These are phyloP conservation scores for Melinaea menophilus DNA, from an alignment of 2,888 invertebrate species.

Conservation along the genomic window DNA sequence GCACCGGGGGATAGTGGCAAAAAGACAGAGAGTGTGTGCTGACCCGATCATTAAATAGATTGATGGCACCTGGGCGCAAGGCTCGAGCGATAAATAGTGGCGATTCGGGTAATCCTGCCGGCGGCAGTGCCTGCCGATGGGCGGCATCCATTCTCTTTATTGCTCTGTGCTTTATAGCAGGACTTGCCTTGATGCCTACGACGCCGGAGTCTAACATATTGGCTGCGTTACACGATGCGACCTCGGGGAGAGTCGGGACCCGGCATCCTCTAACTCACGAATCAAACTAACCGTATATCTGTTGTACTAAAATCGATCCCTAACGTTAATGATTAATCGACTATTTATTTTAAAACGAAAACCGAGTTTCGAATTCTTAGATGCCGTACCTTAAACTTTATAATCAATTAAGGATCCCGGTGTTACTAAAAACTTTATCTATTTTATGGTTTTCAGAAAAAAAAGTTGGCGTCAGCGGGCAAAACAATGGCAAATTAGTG, in stretches of 20 bases:
- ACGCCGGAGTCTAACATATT: slow-evolving; percentile 66
- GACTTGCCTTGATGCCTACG: slow-evolving; percentile 68
- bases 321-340: too few species aligned
- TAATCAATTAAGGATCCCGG: slow-evolving; percentile 66
- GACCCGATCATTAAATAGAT: slow-evolving; percentile 79
- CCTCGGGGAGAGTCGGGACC: slow-evolving; percentile 35
- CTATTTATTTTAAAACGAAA: too few species aligned
- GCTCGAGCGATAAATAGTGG: slow-evolving; percentile 77
- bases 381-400: slow-evolving; percentile 47
- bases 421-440: slow-evolving; percentile 65
- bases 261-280: slow-evolving; percentile 23
- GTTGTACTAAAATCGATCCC: slow-evolving; percentile 14
- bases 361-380: slow-evolving; percentile 16
- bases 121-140: slow-evolving; percentile 71
- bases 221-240: slow-evolving; percentile 44
- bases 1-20: slow-evolving; percentile 55
- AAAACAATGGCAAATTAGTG: slow-evolving; percentile 77
- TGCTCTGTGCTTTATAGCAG: slow-evolving; percentile 75
- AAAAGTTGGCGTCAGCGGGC: slow-evolving; percentile 71
- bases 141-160: slow-evolving; percentile 78
- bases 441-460: slow-evolving; percentile 71
- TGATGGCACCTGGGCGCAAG: slow-evolving; percentile 77
- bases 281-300: slow-evolving; percentile 25
- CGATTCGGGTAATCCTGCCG: slow-evolving; percentile 76
- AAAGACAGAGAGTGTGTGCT: slow-evolving; percentile 74